Conservation (phyloP, 1,140 invertebrate species). For the Leptestheria dahalacensis region DNA sequence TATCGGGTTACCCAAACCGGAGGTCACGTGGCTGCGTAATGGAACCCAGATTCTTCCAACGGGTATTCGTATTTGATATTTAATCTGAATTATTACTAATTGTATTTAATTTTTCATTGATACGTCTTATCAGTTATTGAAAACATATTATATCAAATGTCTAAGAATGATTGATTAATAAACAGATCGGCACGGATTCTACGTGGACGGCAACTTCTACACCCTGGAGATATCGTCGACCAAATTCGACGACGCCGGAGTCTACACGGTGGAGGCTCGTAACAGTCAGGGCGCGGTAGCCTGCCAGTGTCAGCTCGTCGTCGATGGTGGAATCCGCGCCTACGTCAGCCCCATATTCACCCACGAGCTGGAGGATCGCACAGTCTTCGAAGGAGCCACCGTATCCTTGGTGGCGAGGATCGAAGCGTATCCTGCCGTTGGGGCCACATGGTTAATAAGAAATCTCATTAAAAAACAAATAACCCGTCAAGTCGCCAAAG, state of each 20-base stretch:
- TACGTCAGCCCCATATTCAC: constrained; percentile 63
- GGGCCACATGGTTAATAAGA: constrained; percentile 62
- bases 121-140: neutral
- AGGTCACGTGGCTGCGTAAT: constrained; percentile 64
- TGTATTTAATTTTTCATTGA: constrained; percentile 2
- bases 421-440: constrained; percentile 64
- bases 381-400: constrained; percentile 39
- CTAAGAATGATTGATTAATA: constrained; percentile 13
- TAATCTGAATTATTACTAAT: no score
- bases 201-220: constrained; percentile 55
- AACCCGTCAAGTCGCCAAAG: no score
- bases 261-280: constrained; percentile 59
- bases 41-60: constrained; percentile 38
- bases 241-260: constrained; percentile 58
- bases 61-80: constrained; percentile 28
- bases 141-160: no score
- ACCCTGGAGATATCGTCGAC: constrained; percentile 69
- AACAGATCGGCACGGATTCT: constrained; percentile 37
- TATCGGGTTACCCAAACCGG: constrained; percentile 54
- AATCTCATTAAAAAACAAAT: no score
- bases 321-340: constrained; percentile 67
- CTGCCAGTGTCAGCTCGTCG: constrained; percentile 60
- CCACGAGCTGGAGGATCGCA: constrained; percentile 40
- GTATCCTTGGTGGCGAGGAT: constrained; percentile 51
- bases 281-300: constrained; percentile 70